These are phyloP conservation scores for Drosophila persimilis DNA, from an alignment of 1,140 invertebrate genomes.

Conservation along the genomic window DNA sequence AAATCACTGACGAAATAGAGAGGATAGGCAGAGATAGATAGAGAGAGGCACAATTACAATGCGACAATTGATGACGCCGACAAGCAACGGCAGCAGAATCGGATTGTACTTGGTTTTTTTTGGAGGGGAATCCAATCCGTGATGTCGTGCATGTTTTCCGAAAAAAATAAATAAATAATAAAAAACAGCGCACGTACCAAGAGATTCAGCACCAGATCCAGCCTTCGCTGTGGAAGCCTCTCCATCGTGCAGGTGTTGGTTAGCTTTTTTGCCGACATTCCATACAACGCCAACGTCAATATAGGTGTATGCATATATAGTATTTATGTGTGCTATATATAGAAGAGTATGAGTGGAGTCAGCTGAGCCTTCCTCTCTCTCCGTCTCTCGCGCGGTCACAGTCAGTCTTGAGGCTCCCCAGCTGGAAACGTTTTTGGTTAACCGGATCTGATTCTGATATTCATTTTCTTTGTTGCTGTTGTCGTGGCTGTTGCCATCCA, in stretches of 20 bases:
- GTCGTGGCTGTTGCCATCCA: constrained; percentile 47
- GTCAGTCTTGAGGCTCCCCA: constrained; percentile 1
- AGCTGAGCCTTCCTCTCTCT: constrained; percentile 60
- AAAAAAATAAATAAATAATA: constrained; percentile 32
- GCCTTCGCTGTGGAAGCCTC: constrained; percentile 20
- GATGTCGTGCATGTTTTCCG: constrained; percentile 56
- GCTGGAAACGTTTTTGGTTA: constrained; percentile 62
- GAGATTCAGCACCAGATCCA: neutral
- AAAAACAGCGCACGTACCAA: neutral
- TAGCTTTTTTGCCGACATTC: constrained; percentile 46
- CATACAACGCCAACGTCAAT: constrained; percentile 56
- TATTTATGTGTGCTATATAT: too few species aligned
- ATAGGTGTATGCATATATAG: constrained; percentile 18
- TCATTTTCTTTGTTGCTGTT: constrained; percentile 42
- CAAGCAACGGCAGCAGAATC: constrained; percentile 9
- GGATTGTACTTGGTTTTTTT: constrained; percentile 31
- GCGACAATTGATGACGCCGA: constrained; percentile 50
- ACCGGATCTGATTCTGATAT: constrained; percentile 73
- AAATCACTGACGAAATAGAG: constrained; percentile 32
- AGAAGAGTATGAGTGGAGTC: constrained; percentile 10
- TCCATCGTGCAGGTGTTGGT: constrained; percentile 43
- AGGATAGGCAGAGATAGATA: neutral
- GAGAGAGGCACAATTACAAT: constrained; percentile 19
- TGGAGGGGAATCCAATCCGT: constrained; percentile 59
- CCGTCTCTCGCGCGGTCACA: neutral